Conservation (phyloP, 1,140 invertebrate species). For the Drosophila trapezifrons region DNA sequence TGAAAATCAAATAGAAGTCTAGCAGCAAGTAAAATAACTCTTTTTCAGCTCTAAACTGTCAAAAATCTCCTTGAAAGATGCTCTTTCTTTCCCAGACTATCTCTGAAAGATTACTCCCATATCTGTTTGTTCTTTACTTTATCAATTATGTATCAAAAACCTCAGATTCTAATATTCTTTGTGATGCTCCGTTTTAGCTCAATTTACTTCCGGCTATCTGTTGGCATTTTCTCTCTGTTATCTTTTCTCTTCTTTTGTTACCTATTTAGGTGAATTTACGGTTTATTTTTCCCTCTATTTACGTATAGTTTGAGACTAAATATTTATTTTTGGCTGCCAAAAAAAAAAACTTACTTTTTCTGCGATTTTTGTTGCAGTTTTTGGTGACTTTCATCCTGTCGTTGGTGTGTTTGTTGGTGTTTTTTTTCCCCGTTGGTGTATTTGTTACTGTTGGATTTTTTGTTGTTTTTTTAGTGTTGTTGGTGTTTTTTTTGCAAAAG, state of each 20-base stretch:
- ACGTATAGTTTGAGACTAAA: conserved; percentile 57
- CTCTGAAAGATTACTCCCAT: no score
- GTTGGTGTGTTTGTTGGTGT: conserved; percentile 1
- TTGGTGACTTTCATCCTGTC: not conserved
- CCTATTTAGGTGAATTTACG: conserved; percentile 61
- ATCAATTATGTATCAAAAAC: no score
- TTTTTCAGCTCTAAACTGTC: no score
- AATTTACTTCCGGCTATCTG: conserved; percentile 23
- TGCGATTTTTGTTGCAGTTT: conserved; percentile 42
- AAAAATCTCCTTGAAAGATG: no score
- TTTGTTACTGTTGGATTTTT: no score
- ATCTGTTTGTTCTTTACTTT: no score
- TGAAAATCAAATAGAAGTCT: not conserved
- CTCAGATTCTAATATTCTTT: conserved; percentile 1
- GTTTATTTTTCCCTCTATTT: conserved; percentile 2
- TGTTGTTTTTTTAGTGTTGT: not conserved
- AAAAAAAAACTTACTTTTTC: conserved; percentile 39
- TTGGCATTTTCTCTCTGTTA: not conserved
- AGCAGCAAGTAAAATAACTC: no score
- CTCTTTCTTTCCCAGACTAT: no score
- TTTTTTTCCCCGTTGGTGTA: not conserved
- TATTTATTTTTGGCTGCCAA: conserved; percentile 68
- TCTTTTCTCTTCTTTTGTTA: conserved; percentile 46
- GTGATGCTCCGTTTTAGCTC: not conserved
- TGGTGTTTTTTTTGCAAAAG: conserved; percentile 22